Evolutionary conservation across 92 coral and sea anemone species (phyloP).

Genomic region (Heliopora coerulea): DNA sequence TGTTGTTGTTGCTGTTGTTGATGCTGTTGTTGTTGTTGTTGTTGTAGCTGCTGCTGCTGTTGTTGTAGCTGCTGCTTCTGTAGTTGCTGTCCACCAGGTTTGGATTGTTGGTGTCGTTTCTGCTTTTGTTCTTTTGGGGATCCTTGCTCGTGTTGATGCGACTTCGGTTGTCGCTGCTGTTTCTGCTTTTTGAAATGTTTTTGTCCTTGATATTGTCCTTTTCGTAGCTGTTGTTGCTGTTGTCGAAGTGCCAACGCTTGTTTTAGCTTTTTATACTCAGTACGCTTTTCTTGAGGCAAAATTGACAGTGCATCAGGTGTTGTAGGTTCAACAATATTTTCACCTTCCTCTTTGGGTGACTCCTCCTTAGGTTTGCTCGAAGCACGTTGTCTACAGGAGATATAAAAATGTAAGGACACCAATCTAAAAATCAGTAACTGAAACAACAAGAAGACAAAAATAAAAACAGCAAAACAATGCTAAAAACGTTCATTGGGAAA

Average conservation of each 20-base stretch:
- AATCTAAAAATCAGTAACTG: too few species aligned
- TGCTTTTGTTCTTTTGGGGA: neutral
- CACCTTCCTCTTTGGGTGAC: constrained; percentile 25
- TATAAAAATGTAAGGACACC: too few species aligned
- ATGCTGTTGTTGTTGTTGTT: constrained; percentile 12
- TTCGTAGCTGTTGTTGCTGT: constrained; percentile 1
- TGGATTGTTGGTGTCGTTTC: neutral
- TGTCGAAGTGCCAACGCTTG: constrained; percentile 64
- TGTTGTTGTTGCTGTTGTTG: constrained; percentile 21
- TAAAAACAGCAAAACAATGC: too few species aligned
- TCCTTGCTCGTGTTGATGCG: neutral
- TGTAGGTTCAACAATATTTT: constrained; percentile 49
- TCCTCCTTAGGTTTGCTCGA: neutral
- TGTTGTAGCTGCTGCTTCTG: constrained; percentile 1
- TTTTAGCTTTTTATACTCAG: constrained; percentile 80
- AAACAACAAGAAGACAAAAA: too few species aligned
- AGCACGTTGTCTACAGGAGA: neutral
- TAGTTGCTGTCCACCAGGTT: neutral
- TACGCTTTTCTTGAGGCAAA: constrained; percentile 77
- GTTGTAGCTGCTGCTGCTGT: constrained; percentile 2
- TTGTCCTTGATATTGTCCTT: constrained; percentile 1
- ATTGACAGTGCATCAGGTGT: constrained; percentile 93
- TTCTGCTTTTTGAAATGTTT: neutral
- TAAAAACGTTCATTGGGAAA: too few species aligned
- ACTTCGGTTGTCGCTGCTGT: neutral